A percentile compares a stretch with the other conserved stretches of the same genome.
Evolutionary conservation across 2,797 vertebrate genomes (phyloP).

Genomic region (Alosa sapidissima): DNA sequence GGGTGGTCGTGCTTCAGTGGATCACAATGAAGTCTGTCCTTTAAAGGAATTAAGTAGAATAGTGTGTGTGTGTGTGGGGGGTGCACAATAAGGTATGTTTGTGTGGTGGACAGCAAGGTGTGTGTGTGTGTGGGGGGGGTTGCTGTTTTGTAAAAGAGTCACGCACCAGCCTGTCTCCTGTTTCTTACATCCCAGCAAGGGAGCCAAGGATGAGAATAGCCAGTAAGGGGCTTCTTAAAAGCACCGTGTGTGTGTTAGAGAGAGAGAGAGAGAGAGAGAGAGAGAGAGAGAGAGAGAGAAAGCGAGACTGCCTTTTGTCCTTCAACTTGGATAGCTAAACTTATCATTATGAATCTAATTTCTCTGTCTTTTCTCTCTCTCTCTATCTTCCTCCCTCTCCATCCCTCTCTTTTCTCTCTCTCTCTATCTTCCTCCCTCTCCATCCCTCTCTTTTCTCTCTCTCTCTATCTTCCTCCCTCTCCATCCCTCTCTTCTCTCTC

Average conservation of each 20-base stretch:
- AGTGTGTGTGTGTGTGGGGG: not conserved
- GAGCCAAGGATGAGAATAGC: constrained; percentile 4
- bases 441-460: constrained; percentile 48
- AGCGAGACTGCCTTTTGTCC: not conserved
- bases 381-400: not conserved
- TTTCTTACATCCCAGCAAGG: not conserved
- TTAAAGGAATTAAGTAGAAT: not conserved
- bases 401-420: constrained; percentile 53
- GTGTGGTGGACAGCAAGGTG: not conserved
- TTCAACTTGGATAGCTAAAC: constrained; percentile 4
- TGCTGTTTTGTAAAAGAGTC: constrained; percentile 13
- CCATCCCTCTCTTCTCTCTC: not conserved
- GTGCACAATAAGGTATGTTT: not conserved
- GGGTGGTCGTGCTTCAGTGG: not conserved
- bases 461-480: constrained; percentile 52
- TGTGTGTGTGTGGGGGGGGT: not conserved
- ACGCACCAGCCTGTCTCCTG: constrained; percentile 7
- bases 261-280: no score
- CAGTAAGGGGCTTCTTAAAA: not conserved
- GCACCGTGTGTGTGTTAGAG: not conserved
- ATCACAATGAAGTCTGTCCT: not conserved
- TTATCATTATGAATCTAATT: constrained; percentile 19
- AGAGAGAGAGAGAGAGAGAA: no score
- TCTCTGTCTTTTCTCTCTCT: not conserved
- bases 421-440: constrained; percentile 43